These are phyloP conservation scores for Brienomyrus brachyistius DNA, from an alignment of 2,113 vertebrate species.

Conservation along the genomic window DNA sequence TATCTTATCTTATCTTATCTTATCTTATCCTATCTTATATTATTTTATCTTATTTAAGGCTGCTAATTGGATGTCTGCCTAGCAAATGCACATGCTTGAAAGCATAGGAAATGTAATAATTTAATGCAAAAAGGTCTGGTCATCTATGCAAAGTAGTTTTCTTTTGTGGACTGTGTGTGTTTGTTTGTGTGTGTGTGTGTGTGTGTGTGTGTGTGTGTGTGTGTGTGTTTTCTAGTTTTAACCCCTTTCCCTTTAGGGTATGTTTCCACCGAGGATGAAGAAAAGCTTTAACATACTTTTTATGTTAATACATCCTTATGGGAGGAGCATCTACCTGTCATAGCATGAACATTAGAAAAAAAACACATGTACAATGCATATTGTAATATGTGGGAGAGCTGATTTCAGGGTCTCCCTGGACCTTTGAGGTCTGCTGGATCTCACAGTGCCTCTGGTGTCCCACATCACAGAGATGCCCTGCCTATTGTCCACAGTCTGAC, in stretches of 20 bases:
- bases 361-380: constrained; percentile 46
- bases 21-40: background rate
- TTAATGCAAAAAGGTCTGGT: constrained; percentile 12
- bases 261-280: background rate
- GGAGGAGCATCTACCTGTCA: constrained; percentile 31
- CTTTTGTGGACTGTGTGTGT: constrained; percentile 8
- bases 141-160: constrained; percentile 29
- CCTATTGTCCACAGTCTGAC: constrained; percentile 48
- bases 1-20: background rate
- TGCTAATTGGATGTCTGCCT: background rate
- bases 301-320: constrained; percentile 1
- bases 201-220: background rate
- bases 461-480: constrained; percentile 45
- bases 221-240: background rate
- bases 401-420: constrained; percentile 42
- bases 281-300: background rate
- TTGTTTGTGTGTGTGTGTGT: too few relatives aligned
- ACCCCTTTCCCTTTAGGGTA: background rate
- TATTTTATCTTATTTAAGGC: background rate
- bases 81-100: constrained; percentile 20
- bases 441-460: constrained; percentile 41
- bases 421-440: constrained; percentile 36
- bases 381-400: constrained; percentile 49
- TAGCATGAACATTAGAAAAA: constrained; percentile 40
- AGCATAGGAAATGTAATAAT: constrained; percentile 30